Percentiles rank a stretch among this genome's conserved stretches.
Conservation (phyloP, 1,140 invertebrate genomes). For the Acyrthosiphon pisum region DNA sequence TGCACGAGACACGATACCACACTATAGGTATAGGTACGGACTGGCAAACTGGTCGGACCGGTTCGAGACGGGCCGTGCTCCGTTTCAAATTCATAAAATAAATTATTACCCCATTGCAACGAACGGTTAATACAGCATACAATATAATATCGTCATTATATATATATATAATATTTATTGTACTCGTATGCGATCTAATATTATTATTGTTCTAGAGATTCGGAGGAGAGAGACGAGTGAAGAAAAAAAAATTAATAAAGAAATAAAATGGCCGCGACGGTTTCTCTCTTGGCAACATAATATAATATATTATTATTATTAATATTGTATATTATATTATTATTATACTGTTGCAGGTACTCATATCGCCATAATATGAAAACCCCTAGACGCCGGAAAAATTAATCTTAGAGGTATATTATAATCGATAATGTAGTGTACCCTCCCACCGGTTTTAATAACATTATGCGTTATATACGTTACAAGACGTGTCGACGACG, state of each 20-base stretch:
- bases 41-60: slow-evolving; percentile 53
- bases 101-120: slow-evolving; percentile 30
- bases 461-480: neutral
- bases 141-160: neutral
- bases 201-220: slow-evolving; percentile 19
- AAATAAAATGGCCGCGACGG: neutral
- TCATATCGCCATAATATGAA: neutral
- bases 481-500: neutral
- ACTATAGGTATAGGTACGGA: neutral
- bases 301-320: neutral
- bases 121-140: neutral
- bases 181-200: neutral
- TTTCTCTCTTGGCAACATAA: neutral
- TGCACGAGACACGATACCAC: slow-evolving; percentile 5
- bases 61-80: slow-evolving; percentile 35
- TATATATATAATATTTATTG: neutral
- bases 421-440: neutral
- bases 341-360: no score
- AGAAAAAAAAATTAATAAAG: neutral
- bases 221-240: neutral
- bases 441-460: neutral
- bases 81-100: slow-evolving; percentile 52
- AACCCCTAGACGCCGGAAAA: neutral
- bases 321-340: no score
- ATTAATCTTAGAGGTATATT: neutral